Percentiles rank a stretch among this genome's conserved stretches.
phyloP scores from a whole-genome alignment of 2,888 invertebrate species.

The Protodeltote pygarga region DNA sequence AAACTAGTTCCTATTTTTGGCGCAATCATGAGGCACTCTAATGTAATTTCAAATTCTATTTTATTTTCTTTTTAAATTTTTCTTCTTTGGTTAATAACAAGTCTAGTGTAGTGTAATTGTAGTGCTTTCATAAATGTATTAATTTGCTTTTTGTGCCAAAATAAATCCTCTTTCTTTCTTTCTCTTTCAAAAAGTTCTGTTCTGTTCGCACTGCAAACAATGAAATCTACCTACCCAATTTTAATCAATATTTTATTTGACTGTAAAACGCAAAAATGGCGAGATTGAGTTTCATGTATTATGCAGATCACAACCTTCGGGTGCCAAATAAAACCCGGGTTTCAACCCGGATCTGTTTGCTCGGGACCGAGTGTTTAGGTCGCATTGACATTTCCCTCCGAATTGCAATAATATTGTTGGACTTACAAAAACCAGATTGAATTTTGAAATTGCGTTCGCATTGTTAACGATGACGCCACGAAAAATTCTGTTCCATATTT shows the following conservation, averaged over 20 bases:
- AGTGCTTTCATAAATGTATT: too few relatives aligned
- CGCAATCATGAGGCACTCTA: too few relatives aligned
- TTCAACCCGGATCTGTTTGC: conserved; percentile 34
- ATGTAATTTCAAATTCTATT: too few relatives aligned
- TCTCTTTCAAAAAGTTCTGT: too few relatives aligned
- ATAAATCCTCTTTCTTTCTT: too few relatives aligned
- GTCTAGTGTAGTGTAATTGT: too few relatives aligned
- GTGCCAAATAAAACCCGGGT: conserved; percentile 30
- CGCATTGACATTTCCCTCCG: background rate
- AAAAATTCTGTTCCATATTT: background rate
- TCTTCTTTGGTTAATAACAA: too few relatives aligned
- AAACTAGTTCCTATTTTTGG: too few relatives aligned
- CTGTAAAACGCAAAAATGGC: conserved; percentile 24
- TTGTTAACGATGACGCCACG: background rate
- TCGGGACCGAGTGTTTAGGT: conserved; percentile 49
- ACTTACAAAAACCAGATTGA: conserved; percentile 5
- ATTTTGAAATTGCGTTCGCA: conserved; percentile 7
- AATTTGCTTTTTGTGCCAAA: too few relatives aligned
- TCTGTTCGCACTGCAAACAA: too few relatives aligned
- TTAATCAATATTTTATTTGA: conserved; percentile 41
- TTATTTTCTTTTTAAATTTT: too few relatives aligned
- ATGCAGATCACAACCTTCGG: conserved; percentile 40
- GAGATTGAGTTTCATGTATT: conserved; percentile 42
- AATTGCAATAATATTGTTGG: conserved; percentile 27
- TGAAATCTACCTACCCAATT: conserved; percentile 17